A percentile compares a stretch with the other conserved stretches of the same genome.
Conservation (phyloP, 2,797 vertebrate genomes). For the Myotis pilosus region DNA sequence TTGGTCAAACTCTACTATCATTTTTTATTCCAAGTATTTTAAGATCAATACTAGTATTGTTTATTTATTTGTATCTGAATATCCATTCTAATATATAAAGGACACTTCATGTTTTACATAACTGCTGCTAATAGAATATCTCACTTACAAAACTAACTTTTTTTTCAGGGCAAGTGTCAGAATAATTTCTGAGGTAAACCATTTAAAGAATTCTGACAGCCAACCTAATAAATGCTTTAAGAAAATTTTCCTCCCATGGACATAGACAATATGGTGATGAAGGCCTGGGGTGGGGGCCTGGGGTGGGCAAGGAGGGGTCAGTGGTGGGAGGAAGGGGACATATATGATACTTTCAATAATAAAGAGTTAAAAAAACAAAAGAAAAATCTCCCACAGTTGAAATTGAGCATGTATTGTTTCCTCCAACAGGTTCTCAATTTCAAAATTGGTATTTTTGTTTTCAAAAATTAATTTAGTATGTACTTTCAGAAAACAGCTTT, state of each 20-base stretch:
- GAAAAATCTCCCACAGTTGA: neutral
- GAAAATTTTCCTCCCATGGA: neutral
- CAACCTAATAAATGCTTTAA: neutral
- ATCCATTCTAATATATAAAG: neutral
- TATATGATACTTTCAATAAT: no score
- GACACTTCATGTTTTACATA: neutral
- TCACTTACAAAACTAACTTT: neutral
- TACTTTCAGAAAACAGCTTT: neutral
- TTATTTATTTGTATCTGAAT: neutral
- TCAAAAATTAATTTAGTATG: neutral
- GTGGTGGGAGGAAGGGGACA: no score
- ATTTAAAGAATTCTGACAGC: constrained; percentile 15
- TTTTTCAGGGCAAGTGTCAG: neutral
- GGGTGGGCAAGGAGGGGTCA: no score
- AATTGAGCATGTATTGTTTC: neutral
- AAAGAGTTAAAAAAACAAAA: no score
- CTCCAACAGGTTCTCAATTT: neutral
- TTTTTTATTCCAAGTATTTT: neutral
- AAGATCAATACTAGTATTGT: neutral
- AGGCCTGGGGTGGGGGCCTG: no score
- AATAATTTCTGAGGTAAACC: constrained; percentile 1
- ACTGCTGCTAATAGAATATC: neutral
- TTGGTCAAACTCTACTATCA: neutral
- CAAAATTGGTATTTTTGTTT: neutral
- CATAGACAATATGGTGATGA: no score